These are phyloP conservation scores for Perodicticus potto DNA, from an alignment of 2,797 vertebrate species.

Conservation along the genomic window DNA sequence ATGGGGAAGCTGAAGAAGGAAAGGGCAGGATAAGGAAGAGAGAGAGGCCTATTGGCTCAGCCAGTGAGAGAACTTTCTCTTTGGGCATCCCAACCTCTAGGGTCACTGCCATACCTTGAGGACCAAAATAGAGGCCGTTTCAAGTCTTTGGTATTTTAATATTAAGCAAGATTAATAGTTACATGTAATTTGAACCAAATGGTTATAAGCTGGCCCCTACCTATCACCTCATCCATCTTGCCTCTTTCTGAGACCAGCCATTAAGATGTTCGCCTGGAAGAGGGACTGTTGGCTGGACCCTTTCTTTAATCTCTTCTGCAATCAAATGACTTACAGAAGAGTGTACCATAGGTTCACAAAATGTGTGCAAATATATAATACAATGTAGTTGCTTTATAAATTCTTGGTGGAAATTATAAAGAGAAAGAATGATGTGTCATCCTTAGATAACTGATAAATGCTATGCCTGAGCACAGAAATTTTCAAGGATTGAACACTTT, in stretches of 20 bases:
- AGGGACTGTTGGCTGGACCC: not conserved
- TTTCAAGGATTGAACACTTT: slow-evolving; percentile 34
- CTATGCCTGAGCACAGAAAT: not conserved
- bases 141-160: slow-evolving; percentile 22
- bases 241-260: not conserved
- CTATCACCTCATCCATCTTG: not conserved
- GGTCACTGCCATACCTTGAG: not conserved
- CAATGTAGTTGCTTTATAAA: slow-evolving; percentile 28
- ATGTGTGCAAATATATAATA: not conserved
- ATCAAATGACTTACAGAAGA: not conserved
- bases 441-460: not conserved
- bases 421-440: not conserved
- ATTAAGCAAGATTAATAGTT: slow-evolving; percentile 32
- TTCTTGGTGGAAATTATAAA: slow-evolving; percentile 24
- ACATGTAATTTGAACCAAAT: slow-evolving; percentile 5
- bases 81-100: not conserved
- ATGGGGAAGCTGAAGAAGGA: not conserved
- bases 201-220: not conserved
- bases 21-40: not conserved
- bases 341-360: slow-evolving; percentile 38
- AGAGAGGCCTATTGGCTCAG: not conserved
- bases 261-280: not conserved
- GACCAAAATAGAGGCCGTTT: not conserved
- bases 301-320: slow-evolving; percentile 31
- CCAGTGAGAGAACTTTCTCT: not conserved